Base-by-base conservation (phyloP, 2,888 invertebrate genomes). In the Erebia ligea region DNA sequence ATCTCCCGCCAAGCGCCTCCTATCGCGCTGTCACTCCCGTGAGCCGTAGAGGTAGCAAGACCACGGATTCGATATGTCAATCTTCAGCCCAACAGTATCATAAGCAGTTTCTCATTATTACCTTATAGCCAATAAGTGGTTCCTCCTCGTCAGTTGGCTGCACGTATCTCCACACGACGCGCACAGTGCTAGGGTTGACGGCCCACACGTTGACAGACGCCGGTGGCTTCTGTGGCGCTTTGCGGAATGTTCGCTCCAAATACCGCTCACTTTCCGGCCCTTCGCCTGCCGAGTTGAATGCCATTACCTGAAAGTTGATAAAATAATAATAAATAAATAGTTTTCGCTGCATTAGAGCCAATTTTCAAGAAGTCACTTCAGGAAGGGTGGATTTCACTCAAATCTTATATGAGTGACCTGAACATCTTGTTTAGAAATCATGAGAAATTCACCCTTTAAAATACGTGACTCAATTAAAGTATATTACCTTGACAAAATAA, bases 191-290 rank as follows among this genome's bases (percentile, higher is more conserved):
- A 0, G 98, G 97, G 91, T 98, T 97, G 57, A 97, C 94, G 6
- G 97, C 97, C 85, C 95, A 95, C 0, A 98, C 96, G 80, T 96
- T 95, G 2, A 99, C 98, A 9, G 98, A 97, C 1, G 98, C 97
- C 1, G 99, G 99, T 25, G 98, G 98, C 87, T 98, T 98, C 84
- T 98, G 97, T 0, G 99, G 99, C 6, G 99, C 98, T 90, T 97
- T 97, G 68, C 97, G 95, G 88, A 95, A 98, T 11, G 98, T 98
- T 73, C 98, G 95, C 87, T 98, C 98, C 75, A 97, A 90, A 84
- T 95, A 98, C 57, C 97, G 94, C 93, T 98, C 98, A 90, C 98
- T 98, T 86, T 99, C 98, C 0, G 98, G 98, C 4, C 99, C 99
- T 87, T 98, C 98, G 1, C 99, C 99, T 4, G 99, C 99, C 0